Conservation (phyloP, 1,140 invertebrate species). For the Lethrus apterus region DNA sequence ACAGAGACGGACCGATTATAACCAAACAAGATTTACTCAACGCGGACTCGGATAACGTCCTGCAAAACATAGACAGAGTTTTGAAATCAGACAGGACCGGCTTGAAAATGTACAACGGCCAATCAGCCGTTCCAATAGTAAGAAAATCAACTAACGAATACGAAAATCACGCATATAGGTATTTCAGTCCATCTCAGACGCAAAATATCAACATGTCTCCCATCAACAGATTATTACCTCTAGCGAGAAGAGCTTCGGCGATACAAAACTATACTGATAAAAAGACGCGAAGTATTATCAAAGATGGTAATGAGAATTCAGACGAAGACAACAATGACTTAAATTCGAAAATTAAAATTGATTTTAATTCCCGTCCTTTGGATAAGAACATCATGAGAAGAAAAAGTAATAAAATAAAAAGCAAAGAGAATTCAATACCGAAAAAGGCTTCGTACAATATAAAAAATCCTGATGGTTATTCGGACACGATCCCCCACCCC, state of each 20-base stretch:
- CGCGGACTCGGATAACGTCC: slow-evolving; percentile 1
- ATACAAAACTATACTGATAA: background rate
- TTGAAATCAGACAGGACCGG: slow-evolving; percentile 7
- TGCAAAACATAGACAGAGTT: slow-evolving; percentile 6
- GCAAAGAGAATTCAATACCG: background rate
- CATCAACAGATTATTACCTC: background rate
- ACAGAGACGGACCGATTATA: background rate
- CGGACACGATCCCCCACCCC: background rate
- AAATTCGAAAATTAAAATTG: background rate
- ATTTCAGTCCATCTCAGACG: too few relatives aligned
- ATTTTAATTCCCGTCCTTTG: background rate
- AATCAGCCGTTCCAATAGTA: too few relatives aligned
- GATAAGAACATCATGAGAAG: background rate
- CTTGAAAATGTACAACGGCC: background rate
- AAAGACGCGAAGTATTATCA: background rate
- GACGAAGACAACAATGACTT: background rate
- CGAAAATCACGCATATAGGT: background rate
- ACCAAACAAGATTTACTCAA: slow-evolving; percentile 3
- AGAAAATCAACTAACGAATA: background rate
- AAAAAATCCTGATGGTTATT: too few relatives aligned
- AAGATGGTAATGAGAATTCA: background rate
- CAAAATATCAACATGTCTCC: too few relatives aligned
- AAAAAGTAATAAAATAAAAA: background rate
- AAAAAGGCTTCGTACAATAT: too few relatives aligned
- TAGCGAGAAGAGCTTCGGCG: background rate